phyloP scores from a whole-genome alignment of 2,113 vertebrate genomes.

The Monarcha castaneiventris region DNA sequence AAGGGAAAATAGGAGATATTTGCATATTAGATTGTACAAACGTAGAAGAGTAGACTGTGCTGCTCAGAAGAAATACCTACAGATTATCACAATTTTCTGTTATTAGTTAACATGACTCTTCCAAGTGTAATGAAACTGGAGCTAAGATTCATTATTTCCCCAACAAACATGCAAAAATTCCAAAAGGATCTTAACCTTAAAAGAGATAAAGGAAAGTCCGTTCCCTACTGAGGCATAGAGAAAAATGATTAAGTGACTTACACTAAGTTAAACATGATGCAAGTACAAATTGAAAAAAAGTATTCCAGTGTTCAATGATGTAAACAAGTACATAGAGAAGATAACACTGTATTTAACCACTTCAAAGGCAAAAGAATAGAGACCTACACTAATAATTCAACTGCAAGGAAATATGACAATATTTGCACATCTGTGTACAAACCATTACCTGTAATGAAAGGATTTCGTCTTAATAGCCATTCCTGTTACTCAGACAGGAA shows the following conservation, averaged over 20 bases:
- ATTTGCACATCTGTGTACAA: neutral
- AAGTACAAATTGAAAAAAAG: neutral
- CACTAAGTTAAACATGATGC: neutral
- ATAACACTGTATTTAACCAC: neutral
- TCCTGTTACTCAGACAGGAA: neutral
- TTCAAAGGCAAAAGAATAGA: neutral
- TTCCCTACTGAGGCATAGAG: neutral
- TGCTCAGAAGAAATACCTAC: neutral
- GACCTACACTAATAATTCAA: neutral
- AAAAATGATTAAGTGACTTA: neutral
- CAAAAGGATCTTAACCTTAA: neutral
- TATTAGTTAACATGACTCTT: neutral
- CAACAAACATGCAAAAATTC: neutral
- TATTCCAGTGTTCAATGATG: neutral
- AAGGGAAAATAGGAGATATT: neutral
- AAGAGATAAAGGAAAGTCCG: neutral
- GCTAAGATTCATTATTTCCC: neutral
- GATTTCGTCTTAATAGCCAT: neutral
- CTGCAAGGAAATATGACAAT: neutral
- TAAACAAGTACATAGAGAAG: neutral
- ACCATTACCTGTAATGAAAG: neutral
- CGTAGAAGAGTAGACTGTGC: rapidly evolving
- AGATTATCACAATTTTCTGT: neutral
- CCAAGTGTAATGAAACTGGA: neutral
- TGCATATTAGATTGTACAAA: neutral